These are phyloP conservation scores for Pocota personata DNA, from an alignment of 2,888 invertebrate species.

Conservation along the genomic window DNA sequence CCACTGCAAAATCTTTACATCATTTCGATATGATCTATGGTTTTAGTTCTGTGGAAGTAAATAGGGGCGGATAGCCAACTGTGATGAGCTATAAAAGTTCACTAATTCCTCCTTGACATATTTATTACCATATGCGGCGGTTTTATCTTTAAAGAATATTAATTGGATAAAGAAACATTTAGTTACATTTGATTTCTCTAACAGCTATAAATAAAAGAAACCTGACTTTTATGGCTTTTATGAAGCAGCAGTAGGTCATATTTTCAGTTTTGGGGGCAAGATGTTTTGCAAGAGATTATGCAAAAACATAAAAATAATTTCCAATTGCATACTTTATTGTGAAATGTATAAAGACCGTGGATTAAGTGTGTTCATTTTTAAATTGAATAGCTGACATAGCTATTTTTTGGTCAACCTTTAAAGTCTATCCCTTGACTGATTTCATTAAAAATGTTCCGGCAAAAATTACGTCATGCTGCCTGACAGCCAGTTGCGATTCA, in stretches of 20 bases:
- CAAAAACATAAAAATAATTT: background rate
- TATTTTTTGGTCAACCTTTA: too few species aligned
- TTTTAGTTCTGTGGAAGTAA: background rate
- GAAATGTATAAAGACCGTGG: background rate
- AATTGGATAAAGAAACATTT: background rate
- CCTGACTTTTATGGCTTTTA: background rate
- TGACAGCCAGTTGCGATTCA: too few species aligned
- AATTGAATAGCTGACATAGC: too few species aligned
- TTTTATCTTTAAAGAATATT: constrained; percentile 7
- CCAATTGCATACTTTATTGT: background rate
- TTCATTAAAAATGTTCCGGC: too few species aligned
- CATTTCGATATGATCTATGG: constrained; percentile 9
- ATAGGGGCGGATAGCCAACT: constrained; percentile 1
- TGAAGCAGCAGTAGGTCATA: background rate
- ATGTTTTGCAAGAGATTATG: background rate
- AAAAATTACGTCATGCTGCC: too few species aligned
- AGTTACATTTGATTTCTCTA: background rate
- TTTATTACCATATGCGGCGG: constrained; percentile 42
- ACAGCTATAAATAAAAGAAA: constrained; percentile 8
- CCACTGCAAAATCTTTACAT: background rate
- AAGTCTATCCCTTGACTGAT: too few species aligned
- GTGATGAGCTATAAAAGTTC: constrained; percentile 23
- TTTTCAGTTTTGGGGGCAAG: background rate
- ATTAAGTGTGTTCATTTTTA: too few species aligned
- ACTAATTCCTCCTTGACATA: constrained; percentile 53